Evolutionary conservation across 2,888 invertebrate genomes (phyloP), one percentile per base, ranked within the genome.

Genomic region (Teinopalpus imperialis): DNA sequence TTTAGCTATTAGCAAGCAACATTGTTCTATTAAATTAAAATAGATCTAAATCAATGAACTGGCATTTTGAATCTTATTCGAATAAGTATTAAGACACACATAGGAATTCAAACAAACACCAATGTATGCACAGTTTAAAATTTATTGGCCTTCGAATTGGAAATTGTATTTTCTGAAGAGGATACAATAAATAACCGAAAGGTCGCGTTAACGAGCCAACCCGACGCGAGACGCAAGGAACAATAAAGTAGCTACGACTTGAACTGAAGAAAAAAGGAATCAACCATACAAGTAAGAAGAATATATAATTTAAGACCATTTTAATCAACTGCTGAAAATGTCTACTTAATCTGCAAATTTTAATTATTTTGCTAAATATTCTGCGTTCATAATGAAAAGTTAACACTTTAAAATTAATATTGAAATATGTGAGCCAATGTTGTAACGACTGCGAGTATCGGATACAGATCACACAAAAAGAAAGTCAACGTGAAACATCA

Each of bases 171-270:
- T 83, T 81, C 74, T 81, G 76, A 73, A 75, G 80, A 83, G 85
- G 85, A 85, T 83, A 85, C 80, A 77, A 86, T 86, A 86, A 85
- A 86, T 83, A 81, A 81, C 66, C 72, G 63, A 81, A 81, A 85
- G 82, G 83, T 83, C 81, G 83, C 80, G 83, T 85, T 86, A 86
- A 86, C 85, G 81, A 85, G 82, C 74, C 72, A 71, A 65, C 68
- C 72, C 70, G 63, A 63, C 66, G 76, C 78, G 72, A 76, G 77
- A 75, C 66, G 72, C 69, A 70, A 66, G 76, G 80, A 80, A 82
- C 82, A 83, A 85, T 83, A 83, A 83, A 83, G 75, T 73, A 75
- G 52, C 54, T 55, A 63, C 77, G 65, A 74, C 72, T 79, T 75
- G 68, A 62, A 75, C 70, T 73, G 63, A 74, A 79, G 63, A 74